Evolutionary conservation across 2,113 vertebrate genomes (phyloP), one percentile per base, ranked within the genome.

Genomic region (Peromyscus leucopus): DNA sequence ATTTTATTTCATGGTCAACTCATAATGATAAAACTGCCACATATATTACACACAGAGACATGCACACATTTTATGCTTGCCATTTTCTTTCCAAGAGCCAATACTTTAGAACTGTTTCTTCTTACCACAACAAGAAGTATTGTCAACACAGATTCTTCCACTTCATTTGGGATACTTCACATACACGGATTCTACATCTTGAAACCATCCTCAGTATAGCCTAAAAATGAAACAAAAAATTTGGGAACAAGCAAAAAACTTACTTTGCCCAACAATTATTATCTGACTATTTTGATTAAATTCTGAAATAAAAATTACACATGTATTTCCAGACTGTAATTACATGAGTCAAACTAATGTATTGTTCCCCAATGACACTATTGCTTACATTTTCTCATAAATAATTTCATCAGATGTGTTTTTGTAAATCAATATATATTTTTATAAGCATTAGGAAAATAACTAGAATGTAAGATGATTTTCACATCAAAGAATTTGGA

Each of bases 131-230:
- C 0, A 1, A 5, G 90, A 97, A 96, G 33, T 11, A 51, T 63
- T 48, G 96, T 96, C 96, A 98, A 33, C 31, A n/a, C 17, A 33
- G 78, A 86, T 63, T 87, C 46, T 2, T 15, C 69, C 92, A n/a
- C 39, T 89, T 83, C 63, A 89, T 15, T 48, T 93, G 51, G 11
- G 85, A 39, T 59, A 86, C 39, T 93, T 89, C 76, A 96, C 2
- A 75, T 90, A 80, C 55, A 97, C 95, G 16, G 15, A 36, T 94
- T 96, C 93, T 98, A 92, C 92, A 92, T 98, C 78, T 98, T 96
- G 96, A 96, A 97, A 97, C 39, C 16, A 94, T 79, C 11, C 91
- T 33, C 92, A 96, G 12, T 74, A 74, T 91, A 98, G 96, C 55
- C 96, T 98, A 74, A 94, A 89, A 13, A 96, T 91, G 39, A 96